Base-by-base conservation (phyloP, 2,797 vertebrate genomes). In the Sebastes oblongus region DNA sequence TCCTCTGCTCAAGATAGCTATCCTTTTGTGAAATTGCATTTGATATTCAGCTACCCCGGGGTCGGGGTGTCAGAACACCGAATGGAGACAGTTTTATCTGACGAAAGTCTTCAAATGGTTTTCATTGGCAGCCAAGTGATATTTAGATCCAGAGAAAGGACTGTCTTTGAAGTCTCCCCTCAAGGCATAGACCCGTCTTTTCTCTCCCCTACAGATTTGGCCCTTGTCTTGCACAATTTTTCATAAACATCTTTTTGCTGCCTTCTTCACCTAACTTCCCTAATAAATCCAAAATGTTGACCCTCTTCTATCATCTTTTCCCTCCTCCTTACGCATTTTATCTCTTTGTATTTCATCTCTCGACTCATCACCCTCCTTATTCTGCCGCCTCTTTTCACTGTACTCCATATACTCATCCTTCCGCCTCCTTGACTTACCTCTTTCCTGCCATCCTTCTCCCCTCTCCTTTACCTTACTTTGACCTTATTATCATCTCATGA, bases 161-260 rank as follows among this genome's bases (percentile, higher is more conserved):
- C 32, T 52, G 14, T 58, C 18, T 89, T 86, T 86, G 24, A 80
- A 71, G 66, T 80, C 25, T 76, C 8, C 22, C 16, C 54, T 73
- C 6, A 29, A 78, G 59, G 9, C 55, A 55, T 9, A 80, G 25
- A 61, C 42, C 2, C 4, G 0, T 32, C 1, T 46, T 61, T 3
- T 71, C 30, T 34, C 4, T 59, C 22, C 12, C 3, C 12, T 2
- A 16, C 59, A 65, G 18, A 58, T 42, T 1, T 70, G 54, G 11
- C n/a, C 4, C 12, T 55, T 66, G 3, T 64, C 24, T 18, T 58
- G 12, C 27, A n/a, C 3, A 22, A 65, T 67, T 60, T 72, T 67
- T 64, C 27, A 13, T 29, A 58, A 71, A 56, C 22, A 52, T 16
- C 0, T 34, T 42, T 80, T 81, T 67, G 1, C 5, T 36, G 3